Conservation (phyloP, 2,888 invertebrate species). For the Sesia apiformis region DNA sequence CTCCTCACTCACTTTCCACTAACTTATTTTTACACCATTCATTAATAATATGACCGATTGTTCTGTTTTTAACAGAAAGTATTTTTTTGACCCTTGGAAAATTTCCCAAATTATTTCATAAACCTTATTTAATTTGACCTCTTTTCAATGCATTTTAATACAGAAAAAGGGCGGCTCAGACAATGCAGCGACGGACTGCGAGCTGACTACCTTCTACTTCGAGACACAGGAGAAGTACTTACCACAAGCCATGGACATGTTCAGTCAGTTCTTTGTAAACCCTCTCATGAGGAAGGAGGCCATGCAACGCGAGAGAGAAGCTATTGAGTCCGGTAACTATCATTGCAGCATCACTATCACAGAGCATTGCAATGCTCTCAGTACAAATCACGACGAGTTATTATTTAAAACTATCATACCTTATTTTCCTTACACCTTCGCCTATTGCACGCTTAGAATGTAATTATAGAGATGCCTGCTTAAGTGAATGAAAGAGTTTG, state of each 20-base stretch:
- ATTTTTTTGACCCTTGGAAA: not conserved
- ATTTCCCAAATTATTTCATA: not conserved
- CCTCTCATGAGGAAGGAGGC: slow-evolving; percentile 90
- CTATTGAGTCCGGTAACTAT: slow-evolving; percentile 85
- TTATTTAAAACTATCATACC: too few relatives aligned
- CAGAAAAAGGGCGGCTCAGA: slow-evolving; percentile 88
- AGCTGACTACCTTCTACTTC: slow-evolving; percentile 91
- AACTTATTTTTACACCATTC: too few relatives aligned
- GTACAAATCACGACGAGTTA: too few relatives aligned
- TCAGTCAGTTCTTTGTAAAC: slow-evolving; percentile 90
- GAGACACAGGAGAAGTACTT: slow-evolving; percentile 89
- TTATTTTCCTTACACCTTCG: too few relatives aligned
- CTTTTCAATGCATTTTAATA: not conserved
- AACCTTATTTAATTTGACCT: not conserved
- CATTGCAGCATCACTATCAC: too few relatives aligned
- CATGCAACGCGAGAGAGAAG: slow-evolving; percentile 89
- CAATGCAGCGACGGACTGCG: slow-evolving; percentile 91
- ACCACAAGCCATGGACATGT: slow-evolving; percentile 84
- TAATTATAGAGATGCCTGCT: too few relatives aligned
- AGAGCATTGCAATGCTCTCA: too few relatives aligned
- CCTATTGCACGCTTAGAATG: too few relatives aligned
- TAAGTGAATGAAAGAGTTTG: too few relatives aligned
- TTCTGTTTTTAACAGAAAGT: too few relatives aligned
- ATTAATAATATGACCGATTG: too few relatives aligned
- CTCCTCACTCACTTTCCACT: too few relatives aligned